A percentile compares a stretch with the other conserved stretches of the same genome.
Evolutionary conservation across 2,888 invertebrate genomes (phyloP).

Genomic region (Dicranocentrus wangi): DNA sequence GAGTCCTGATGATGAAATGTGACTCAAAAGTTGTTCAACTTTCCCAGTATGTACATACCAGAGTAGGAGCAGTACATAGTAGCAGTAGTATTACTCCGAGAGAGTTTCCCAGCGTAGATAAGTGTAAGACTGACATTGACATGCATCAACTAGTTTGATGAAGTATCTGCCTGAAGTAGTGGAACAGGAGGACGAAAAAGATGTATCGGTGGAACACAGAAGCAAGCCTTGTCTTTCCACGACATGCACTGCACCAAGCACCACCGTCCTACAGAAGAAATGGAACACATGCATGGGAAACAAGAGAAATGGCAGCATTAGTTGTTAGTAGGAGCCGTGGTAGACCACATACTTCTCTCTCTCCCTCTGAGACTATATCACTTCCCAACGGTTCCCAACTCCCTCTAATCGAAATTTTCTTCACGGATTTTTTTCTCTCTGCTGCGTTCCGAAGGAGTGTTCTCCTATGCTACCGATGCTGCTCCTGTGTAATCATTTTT

Average conservation of each 20-base stretch:
- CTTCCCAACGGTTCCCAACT: conserved; percentile 45
- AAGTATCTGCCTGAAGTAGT: conserved; percentile 34
- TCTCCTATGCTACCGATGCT: no score
- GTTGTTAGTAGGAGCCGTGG: conserved; percentile 44
- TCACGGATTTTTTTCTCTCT: conserved; percentile 29
- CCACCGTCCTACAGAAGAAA: not conserved
- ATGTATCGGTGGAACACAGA: not conserved
- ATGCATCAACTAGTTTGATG: conserved; percentile 57
- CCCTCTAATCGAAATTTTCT: conserved; percentile 52
- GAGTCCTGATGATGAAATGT: no score
- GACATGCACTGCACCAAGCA: not conserved
- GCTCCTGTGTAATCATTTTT: not conserved
- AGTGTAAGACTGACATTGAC: conserved; percentile 36
- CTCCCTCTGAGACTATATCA: conserved; percentile 47
- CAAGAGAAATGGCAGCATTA: conserved; percentile 57
- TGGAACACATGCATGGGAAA: conserved; percentile 26
- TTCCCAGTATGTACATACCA: not conserved
- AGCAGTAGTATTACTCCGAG: no score
- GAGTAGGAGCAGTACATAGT: no score
- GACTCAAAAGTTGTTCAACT: not conserved
- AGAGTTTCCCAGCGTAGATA: conserved; percentile 23
- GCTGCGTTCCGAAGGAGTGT: not conserved
- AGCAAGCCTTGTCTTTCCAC: conserved; percentile 4
- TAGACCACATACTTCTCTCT: conserved; percentile 54
- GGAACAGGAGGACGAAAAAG: conserved; percentile 31